phyloP scores from a whole-genome alignment of 1,140 invertebrate genomes.

The Limonius californicus region DNA sequence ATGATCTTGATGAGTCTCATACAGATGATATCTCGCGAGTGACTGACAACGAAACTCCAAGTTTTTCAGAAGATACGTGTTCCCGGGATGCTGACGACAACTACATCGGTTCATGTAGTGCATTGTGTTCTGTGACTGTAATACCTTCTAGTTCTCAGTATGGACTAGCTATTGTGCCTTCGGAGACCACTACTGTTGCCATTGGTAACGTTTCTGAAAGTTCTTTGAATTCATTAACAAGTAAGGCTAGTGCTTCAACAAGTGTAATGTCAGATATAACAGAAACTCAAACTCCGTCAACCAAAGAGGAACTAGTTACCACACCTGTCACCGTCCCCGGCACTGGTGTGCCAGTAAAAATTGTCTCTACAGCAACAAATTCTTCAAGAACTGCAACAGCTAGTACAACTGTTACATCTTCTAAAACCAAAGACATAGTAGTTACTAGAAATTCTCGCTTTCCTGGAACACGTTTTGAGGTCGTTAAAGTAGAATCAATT shows the following conservation, averaged over 20 bases:
- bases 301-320: too few species aligned
- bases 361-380: too few species aligned
- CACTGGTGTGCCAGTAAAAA: too few species aligned
- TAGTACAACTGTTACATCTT: conserved; percentile 3
- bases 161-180: background rate
- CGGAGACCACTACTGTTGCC: background rate
- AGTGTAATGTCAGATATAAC: background rate
- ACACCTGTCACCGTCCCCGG: too few species aligned
- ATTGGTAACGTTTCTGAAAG: background rate
- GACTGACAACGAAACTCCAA: conserved; percentile 82
- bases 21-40: conserved; percentile 80
- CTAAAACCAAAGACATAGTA: conserved; percentile 6
- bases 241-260: background rate
- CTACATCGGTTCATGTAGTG: background rate
- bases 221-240: background rate
- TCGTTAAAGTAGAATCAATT: conserved; percentile 93
- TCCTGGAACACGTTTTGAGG: conserved; percentile 69
- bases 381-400: conserved; percentile 8
- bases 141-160: conserved; percentile 1
- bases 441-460: conserved; percentile 52
- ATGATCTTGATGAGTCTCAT: conserved; percentile 91
- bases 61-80: conserved; percentile 79
- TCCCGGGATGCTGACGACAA: conserved; percentile 18
- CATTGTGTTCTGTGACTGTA: conserved; percentile 3
- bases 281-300: too few species aligned